Conservation (phyloP, 2,113 vertebrate genomes). For the Scolopax mira region DNA sequence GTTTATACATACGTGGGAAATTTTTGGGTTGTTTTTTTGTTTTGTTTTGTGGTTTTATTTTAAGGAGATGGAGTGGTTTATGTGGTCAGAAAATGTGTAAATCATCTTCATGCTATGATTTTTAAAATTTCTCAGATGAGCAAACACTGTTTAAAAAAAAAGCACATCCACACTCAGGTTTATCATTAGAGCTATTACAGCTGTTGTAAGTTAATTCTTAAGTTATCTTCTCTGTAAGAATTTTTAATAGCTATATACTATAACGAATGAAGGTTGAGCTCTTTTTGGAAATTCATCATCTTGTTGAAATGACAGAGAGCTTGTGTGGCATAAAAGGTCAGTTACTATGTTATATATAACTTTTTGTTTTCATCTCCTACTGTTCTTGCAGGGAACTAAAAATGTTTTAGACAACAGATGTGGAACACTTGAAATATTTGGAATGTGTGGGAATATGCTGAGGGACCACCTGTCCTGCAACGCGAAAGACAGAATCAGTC, state of each 20-base stretch:
- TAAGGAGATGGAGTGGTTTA: neutral
- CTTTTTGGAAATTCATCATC: slow-evolving; percentile 11
- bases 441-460: slow-evolving; percentile 54
- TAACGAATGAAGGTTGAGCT: neutral
- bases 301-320: neutral
- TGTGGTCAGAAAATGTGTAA: neutral
- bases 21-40: too few relatives aligned
- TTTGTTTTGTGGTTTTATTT: too few relatives aligned
- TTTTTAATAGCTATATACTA: slow-evolving; percentile 3
- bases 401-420: slow-evolving; percentile 56
- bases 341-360: slow-evolving; percentile 37
- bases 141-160: neutral
- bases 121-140: neutral
- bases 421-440: slow-evolving; percentile 57
- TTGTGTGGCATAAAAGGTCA: slow-evolving; percentile 37
- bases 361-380: slow-evolving; percentile 39
- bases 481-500: neutral
- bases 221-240: slow-evolving; percentile 6
- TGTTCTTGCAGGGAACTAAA: slow-evolving; percentile 37
- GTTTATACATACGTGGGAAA: neutral
- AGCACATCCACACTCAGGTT: neutral
- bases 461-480: slow-evolving; percentile 66
- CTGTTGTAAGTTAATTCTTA: slow-evolving; percentile 42
- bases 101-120: neutral
- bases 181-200: slow-evolving; percentile 6